These are phyloP conservation scores for Stegastes partitus DNA, from an alignment of 2,113 vertebrate genomes.

Conservation along the genomic window DNA sequence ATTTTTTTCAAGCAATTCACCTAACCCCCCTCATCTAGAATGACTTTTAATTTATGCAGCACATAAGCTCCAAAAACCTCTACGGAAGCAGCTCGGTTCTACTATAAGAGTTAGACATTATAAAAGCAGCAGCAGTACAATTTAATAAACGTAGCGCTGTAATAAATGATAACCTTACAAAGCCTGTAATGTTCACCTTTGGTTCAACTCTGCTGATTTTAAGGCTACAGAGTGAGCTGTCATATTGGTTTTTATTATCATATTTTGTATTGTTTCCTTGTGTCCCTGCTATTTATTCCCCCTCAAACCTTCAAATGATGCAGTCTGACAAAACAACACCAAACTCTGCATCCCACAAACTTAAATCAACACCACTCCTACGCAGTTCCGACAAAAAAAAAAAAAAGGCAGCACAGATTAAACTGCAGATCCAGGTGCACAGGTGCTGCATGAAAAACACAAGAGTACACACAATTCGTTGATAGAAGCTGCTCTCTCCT, in stretches of 20 bases:
- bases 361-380: slow-evolving; percentile 3
- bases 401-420: background rate
- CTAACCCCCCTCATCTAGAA: background rate
- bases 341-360: slow-evolving; percentile 2
- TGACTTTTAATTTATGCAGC: background rate
- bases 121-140: slow-evolving; percentile 14
- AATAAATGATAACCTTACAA: slow-evolving; percentile 3
- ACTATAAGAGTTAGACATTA: background rate
- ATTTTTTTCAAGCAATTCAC: background rate
- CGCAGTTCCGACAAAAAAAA: background rate
- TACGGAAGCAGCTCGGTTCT: background rate
- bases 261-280: background rate
- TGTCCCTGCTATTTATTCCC: background rate
- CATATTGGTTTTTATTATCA: slow-evolving; percentile 16
- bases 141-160: slow-evolving; percentile 7
- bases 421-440: background rate
- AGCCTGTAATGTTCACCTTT: slow-evolving; percentile 8
- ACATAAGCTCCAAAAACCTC: background rate
- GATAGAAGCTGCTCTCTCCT: background rate
- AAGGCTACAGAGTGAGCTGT: background rate
- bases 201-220: slow-evolving; percentile 12
- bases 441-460: background rate
- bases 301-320: background rate
- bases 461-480: slow-evolving; percentile 16
- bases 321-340: background rate